Evolutionary conservation across 2,797 vertebrate species (phyloP).

Genomic region (Platalea minor): DNA sequence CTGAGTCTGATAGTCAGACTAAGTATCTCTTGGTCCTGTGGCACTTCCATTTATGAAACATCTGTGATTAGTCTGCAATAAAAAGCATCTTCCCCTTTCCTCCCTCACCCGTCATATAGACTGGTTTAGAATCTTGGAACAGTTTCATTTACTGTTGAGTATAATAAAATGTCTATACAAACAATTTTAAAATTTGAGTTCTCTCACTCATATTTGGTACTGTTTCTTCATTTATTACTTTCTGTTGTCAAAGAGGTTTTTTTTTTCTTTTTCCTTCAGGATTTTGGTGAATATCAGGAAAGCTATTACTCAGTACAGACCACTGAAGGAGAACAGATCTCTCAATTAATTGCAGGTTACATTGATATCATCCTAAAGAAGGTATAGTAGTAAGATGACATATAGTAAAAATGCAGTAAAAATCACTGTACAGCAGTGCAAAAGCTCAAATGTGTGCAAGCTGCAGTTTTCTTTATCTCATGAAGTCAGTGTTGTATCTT

Average conservation of each 20-base stretch:
- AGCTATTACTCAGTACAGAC: conserved; percentile 99
- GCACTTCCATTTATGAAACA: neutral
- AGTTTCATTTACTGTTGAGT: neutral
- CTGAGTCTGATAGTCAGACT: neutral
- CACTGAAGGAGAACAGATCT: conserved; percentile 98
- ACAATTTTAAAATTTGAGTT: neutral
- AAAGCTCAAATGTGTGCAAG: neutral
- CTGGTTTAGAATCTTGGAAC: neutral
- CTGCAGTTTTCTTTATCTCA: neutral
- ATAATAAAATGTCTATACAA: neutral
- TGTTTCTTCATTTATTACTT: neutral
- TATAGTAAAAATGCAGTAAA: neutral
- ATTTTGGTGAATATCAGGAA: conserved; percentile 98
- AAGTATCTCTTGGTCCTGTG: neutral
- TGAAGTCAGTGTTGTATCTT: neutral
- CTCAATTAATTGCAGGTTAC: conserved; percentile 96
- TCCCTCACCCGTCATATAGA: neutral
- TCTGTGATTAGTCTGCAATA: neutral
- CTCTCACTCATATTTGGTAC: neutral
- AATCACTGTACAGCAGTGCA: neutral
- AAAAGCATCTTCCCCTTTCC: neutral
- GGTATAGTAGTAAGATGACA: conserved; percentile 65
- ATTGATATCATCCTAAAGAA: conserved; percentile 99
- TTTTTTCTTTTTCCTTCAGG: conserved; percentile 70
- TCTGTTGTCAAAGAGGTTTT: neutral